Evolutionary conservation across 2,888 invertebrate species (phyloP).

Genomic region (Drosophila paucipuncta): DNA sequence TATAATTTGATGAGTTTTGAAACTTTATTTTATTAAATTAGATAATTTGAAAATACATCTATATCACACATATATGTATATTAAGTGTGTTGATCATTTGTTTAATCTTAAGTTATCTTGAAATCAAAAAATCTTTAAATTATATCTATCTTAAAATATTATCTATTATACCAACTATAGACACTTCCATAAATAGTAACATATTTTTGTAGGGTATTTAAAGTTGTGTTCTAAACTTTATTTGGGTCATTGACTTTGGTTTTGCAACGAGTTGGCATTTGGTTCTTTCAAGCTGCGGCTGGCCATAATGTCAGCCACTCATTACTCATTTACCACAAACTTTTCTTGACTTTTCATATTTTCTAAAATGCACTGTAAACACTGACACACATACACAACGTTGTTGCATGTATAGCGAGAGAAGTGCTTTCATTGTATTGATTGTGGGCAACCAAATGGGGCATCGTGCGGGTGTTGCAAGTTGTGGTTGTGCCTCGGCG

Average conservation of each 20-base stretch:
- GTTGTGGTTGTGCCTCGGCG: not conserved
- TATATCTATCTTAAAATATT: too few relatives aligned
- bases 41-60: not conserved
- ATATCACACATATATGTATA: too few relatives aligned
- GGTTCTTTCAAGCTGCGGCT: slow-evolving; percentile 12
- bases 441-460: slow-evolving; percentile 47
- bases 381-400: slow-evolving; percentile 10
- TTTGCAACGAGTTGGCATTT: slow-evolving; percentile 18
- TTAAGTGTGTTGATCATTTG: not conserved
- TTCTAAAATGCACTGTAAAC: slow-evolving; percentile 61
- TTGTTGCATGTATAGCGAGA: slow-evolving; percentile 4
- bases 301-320: slow-evolving; percentile 71
- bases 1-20: not conserved
- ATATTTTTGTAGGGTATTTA: not conserved
- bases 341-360: slow-evolving; percentile 78
- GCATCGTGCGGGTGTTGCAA: slow-evolving; percentile 8
- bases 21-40: not conserved
- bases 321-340: slow-evolving; percentile 77
- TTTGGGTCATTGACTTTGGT: slow-evolving; percentile 31
- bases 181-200: not conserved
- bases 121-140: not conserved
- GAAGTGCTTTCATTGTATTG: slow-evolving; percentile 56
- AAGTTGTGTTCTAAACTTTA: slow-evolving; percentile 12
- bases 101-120: not conserved
- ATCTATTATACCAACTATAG: not conserved